Percentiles rank a stretch among this genome's conserved stretches.
These are phyloP conservation scores for Metridium senile DNA, from an alignment of 92 coral and sea anemone species.

Conservation along the genomic window DNA sequence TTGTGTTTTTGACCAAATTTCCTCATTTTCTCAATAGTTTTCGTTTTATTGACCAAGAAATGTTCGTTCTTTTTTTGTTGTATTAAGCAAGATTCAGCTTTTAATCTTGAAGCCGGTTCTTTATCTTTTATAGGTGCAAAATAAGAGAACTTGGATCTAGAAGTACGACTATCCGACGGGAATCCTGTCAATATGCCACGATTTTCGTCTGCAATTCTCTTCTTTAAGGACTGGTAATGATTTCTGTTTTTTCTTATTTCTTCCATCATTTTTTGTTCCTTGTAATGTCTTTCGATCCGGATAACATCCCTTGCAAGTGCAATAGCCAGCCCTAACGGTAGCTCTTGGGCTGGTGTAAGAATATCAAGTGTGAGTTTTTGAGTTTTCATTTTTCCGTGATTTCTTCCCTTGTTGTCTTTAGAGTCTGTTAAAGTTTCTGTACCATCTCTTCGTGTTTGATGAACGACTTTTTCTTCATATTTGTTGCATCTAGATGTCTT, in stretches of 20 bases:
- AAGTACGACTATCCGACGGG: not conserved
- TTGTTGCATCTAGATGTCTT: not conserved
- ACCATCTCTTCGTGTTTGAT: not conserved
- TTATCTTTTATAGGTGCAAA: conserved; percentile 1
- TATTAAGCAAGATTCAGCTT: not conserved
- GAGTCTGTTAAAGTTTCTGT: not conserved
- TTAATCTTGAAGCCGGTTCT: not conserved
- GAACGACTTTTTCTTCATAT: not conserved
- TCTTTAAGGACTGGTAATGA: conserved; percentile 11
- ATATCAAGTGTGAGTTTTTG: not conserved
- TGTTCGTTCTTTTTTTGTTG: not conserved
- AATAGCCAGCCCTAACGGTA: conserved; percentile 15
- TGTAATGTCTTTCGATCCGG: conserved; percentile 13
- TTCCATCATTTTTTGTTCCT: conserved; percentile 22
- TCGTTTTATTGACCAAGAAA: conserved; percentile 15
- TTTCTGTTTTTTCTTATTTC: conserved; percentile 30
- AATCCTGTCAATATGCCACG: not conserved
- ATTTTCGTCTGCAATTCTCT: conserved; percentile 3
- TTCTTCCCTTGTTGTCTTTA: not conserved
- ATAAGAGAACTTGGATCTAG: conserved; percentile 10
- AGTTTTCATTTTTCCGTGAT: not conserved
- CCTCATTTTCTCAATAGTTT: conserved; percentile 22
- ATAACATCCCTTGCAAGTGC: conserved; percentile 31
- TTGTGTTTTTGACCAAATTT: conserved; percentile 22
- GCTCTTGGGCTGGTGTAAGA: conserved; percentile 17